A percentile compares a stretch with the other conserved stretches of the same genome.
phyloP scores from a whole-genome alignment of 2,888 invertebrate genomes.

The Drosophila nigricruria region DNA sequence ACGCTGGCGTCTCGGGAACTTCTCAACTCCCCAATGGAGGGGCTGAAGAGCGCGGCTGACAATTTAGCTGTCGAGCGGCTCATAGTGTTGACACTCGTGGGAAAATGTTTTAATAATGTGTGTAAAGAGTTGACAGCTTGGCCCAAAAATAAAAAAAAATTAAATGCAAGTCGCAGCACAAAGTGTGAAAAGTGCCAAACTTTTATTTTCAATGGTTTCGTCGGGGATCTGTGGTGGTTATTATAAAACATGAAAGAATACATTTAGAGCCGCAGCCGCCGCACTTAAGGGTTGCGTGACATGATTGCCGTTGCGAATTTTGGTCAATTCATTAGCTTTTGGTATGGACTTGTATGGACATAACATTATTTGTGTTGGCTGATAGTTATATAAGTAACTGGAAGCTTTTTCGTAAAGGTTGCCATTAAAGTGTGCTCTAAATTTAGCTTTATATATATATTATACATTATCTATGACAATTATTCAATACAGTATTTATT shows the following conservation, averaged over 20 bases:
- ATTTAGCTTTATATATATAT: too few relatives aligned
- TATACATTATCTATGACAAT: too few relatives aligned
- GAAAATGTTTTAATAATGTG: conserved; percentile 80
- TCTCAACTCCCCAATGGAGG: conserved; percentile 21
- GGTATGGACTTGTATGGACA: too few relatives aligned
- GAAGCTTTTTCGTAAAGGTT: too few relatives aligned
- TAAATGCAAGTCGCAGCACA: conserved; percentile 16
- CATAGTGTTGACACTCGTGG: conserved; percentile 79
- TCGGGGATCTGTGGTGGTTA: conserved; percentile 22
- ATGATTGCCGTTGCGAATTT: not conserved
- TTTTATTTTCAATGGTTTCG: conserved; percentile 50
- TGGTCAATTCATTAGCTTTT: not conserved
- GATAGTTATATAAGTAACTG: too few relatives aligned
- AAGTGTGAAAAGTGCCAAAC: conserved; percentile 60
- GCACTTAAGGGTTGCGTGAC: not conserved
- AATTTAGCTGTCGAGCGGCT: conserved; percentile 14
- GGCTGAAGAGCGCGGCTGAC: not conserved
- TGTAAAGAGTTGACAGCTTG: conserved; percentile 74
- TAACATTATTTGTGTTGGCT: not conserved
- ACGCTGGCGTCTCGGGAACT: conserved; percentile 19
- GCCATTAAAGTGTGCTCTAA: too few relatives aligned
- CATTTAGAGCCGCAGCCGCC: conserved; percentile 1
- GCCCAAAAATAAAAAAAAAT: conserved; percentile 11
- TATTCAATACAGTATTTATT: too few relatives aligned
- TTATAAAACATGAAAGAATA: conserved; percentile 58